Conservation (phyloP, 1,140 invertebrate species). For the Leptinotarsa undecemlineata region DNA sequence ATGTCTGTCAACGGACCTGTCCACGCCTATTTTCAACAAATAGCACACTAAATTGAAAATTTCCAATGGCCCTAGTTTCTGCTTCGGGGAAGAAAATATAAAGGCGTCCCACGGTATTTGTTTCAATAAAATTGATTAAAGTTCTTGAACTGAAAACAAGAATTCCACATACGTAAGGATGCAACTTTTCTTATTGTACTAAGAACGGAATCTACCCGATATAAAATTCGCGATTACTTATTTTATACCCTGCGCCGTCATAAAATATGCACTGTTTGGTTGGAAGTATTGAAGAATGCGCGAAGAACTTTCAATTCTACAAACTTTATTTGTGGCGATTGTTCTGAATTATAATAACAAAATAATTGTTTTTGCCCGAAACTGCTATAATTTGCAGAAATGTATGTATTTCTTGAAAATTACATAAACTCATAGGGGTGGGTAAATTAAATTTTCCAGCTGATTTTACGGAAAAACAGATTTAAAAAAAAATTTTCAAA, state of each 20-base stretch:
- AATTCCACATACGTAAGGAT: not conserved
- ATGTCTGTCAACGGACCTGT: no score
- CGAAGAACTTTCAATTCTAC: not conserved
- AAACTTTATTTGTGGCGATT: no score
- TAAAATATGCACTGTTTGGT: slow-evolving; percentile 6
- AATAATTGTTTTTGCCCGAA: no score
- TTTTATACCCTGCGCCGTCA: not conserved
- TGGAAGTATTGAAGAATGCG: not conserved
- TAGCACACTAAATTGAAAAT: not conserved
- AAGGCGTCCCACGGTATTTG: not conserved
- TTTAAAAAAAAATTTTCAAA: no score
- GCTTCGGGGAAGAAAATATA: not conserved
- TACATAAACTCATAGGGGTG: no score
- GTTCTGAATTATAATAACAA: no score
- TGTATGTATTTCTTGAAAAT: no score
- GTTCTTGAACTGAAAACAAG: not conserved
- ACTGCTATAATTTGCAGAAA: no score
- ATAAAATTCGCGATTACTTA: not conserved
- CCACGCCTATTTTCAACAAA: no score
- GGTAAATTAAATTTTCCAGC: no score
- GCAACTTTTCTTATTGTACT: not conserved
- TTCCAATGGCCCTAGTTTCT: not conserved
- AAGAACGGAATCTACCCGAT: not conserved
- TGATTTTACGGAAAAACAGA: no score
- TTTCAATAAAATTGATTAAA: slow-evolving; percentile 4